Conservation (phyloP, 2,888 invertebrate species). For the Auanema sp. region DNA sequence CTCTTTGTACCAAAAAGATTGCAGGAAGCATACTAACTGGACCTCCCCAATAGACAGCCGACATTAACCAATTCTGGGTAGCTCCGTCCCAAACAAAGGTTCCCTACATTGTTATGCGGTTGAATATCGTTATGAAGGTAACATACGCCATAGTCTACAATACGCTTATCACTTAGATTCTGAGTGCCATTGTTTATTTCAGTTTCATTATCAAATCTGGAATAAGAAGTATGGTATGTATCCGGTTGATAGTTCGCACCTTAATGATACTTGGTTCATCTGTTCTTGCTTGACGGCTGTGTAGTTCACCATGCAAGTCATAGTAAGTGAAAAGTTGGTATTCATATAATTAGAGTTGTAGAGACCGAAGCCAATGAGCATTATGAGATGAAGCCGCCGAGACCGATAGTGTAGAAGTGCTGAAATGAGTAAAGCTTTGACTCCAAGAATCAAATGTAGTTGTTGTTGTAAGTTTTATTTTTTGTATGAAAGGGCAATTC, state of each 20-base stretch:
- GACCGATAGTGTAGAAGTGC: constrained; percentile 38
- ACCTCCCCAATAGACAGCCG: constrained; percentile 42
- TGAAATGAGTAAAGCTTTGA: too few species aligned
- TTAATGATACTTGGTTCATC: background rate
- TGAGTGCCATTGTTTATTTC: background rate
- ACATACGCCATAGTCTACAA: constrained; percentile 5
- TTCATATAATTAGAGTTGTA: constrained; percentile 43
- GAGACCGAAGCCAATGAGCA: constrained; percentile 47
- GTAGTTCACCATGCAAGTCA: constrained; percentile 50
- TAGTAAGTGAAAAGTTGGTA: constrained; percentile 42
- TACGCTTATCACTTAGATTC: constrained; percentile 9
- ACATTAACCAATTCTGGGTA: constrained; percentile 34
- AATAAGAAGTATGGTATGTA: constrained; percentile 10
- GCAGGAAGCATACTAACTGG: constrained; percentile 38
- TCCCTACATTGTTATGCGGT: constrained; percentile 18
- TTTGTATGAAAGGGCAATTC: too few species aligned
- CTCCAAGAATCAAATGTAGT: too few species aligned
- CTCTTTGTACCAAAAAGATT: constrained; percentile 29
- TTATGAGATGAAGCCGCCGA: constrained; percentile 40
- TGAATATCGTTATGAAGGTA: background rate
- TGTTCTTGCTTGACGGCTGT: constrained; percentile 26
- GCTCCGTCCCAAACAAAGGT: constrained; percentile 20
- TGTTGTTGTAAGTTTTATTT: too few species aligned
- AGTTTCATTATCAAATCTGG: too few species aligned
- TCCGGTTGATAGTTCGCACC: background rate